Evolutionary conservation across 2,797 vertebrate species (phyloP), one percentile per base, ranked within the genome.

Genomic region (Diplodus sargus): DNA sequence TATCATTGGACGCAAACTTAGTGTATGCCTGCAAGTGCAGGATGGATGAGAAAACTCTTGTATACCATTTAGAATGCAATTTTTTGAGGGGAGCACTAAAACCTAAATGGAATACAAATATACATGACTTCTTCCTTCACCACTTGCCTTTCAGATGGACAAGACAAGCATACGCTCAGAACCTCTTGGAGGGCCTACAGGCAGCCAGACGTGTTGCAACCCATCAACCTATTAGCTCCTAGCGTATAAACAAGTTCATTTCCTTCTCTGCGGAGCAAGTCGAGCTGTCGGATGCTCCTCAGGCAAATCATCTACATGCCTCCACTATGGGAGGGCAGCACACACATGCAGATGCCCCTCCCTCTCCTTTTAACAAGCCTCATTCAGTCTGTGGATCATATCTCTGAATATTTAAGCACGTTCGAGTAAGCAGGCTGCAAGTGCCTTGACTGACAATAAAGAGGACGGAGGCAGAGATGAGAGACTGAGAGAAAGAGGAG

Each of bases 371-470:
- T 78, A 79, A 84, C 73, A 80, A 74, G 47, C 78, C 64, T 66
- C 72, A 49, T 45, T 71, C 74, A 62, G 56, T 62, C 66, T 15
- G 54, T 62, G 72, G 71, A 71, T 85, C 73, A 81, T 74, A 74
- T 81, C 70, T 68, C 70, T 69, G 81, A 81, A 82, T 84, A 76
- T 81, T 82, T 85, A 20, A 66, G 60, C 78, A 57, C 30, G 22
- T 84, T 48, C 0, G 20, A 83, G 78, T 65, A 43, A 78, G 75
- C 48, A 69, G 70, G 4, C 61, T 51, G 59, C 60, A 45, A 79
- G 77, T 49, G 75, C 51, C 49, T 68, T 34, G 78, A 82, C 65
- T 86, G 82, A 85, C 85, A 89, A 83, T 70, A 79, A 57, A 81
- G 74, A 62, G 22, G 67, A 25, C 8, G 3, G 57, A 17, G 16